Percentiles rank a stretch among this genome's conserved stretches.
phyloP scores from a whole-genome alignment of 1,140 invertebrate species.

The Musca domestica region DNA sequence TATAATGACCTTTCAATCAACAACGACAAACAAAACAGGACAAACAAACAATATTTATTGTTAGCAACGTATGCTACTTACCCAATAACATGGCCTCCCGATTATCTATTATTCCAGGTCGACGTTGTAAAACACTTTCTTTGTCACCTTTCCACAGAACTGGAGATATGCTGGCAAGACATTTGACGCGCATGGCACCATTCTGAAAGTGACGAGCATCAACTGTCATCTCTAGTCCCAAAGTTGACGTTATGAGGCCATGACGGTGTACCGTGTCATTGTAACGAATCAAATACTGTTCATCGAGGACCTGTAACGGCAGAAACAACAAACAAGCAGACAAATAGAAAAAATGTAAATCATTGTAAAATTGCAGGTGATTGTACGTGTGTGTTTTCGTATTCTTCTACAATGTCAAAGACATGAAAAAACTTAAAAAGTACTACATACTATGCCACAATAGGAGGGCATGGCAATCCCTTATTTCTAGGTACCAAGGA shows the following conservation, averaged over 20 bases:
- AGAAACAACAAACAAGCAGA: slow-evolving; percentile 13
- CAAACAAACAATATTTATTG: neutral
- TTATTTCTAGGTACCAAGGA: too few species aligned
- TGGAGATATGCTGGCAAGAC: slow-evolving; percentile 61
- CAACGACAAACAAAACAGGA: neutral
- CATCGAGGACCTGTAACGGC: slow-evolving; percentile 54
- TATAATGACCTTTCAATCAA: neutral
- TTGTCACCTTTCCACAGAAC: slow-evolving; percentile 60
- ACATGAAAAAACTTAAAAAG: too few species aligned
- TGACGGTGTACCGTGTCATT: slow-evolving; percentile 57
- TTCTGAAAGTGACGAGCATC: slow-evolving; percentile 57
- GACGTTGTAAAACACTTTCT: slow-evolving; percentile 58
- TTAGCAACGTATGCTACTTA: slow-evolving; percentile 43
- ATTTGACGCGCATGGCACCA: slow-evolving; percentile 61
- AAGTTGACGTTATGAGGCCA: slow-evolving; percentile 58
- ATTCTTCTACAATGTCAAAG: too few species aligned
- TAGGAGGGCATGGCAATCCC: too few species aligned
- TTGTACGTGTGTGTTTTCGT: too few species aligned
- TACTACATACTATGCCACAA: too few species aligned
- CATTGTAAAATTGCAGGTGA: too few species aligned
- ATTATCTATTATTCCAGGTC: slow-evolving; percentile 59
- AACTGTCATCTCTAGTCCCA: slow-evolving; percentile 59
- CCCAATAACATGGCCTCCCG: slow-evolving; percentile 61
- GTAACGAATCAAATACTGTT: slow-evolving; percentile 56
- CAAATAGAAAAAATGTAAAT: neutral